Evolutionary conservation across 2,888 invertebrate species (phyloP), one percentile per base, ranked within the genome.

Genomic region (Epinotia bilunana): DNA sequence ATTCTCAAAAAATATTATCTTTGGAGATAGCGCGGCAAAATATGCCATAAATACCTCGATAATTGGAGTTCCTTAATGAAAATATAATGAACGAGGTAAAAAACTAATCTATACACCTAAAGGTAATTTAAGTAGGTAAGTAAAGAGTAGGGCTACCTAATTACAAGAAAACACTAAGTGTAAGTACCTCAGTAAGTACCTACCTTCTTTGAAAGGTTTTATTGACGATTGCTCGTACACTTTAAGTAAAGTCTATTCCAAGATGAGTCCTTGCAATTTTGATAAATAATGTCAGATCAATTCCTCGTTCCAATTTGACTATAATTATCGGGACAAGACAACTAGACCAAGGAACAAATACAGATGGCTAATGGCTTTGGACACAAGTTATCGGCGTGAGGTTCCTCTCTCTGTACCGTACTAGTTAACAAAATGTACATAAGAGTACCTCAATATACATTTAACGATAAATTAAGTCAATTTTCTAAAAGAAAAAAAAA

Each of bases 1-100:
- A 80, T 60, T 73, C 77, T 69, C 80, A 83, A 83, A 82, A 81
- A 79, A 74, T 68, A 78, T 80, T 83, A 84, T 84, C 82, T 77
- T 73, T 18, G 73, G 49, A 80, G 82, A 86, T 86, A 83, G 76
- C 81, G 65, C 68, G 62, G 74, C 77, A 80, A 80, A 79, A 70
- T 77, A 73, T 72, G 80, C 79, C 81, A 78, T 82, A 80, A 83
- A 81, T 78, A 80, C 79, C 39, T 75, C 13, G 28, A 16, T 75
- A 67, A 72, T 65, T 75, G 46, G 2, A 11, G 12, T 23, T 75
- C 57, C 46, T 67, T 67, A 75, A 67, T 72, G 55, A 72, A 71
- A 71, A 67, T 61, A 18, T 18, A 71, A 65, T 74, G 64, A 71
- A 71, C 55, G 55, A 75, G 75, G 61, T 57, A 72, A 53, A 13